Base-by-base conservation (phyloP, 2,113 vertebrate genomes). In the Crotalus helleri region DNA sequence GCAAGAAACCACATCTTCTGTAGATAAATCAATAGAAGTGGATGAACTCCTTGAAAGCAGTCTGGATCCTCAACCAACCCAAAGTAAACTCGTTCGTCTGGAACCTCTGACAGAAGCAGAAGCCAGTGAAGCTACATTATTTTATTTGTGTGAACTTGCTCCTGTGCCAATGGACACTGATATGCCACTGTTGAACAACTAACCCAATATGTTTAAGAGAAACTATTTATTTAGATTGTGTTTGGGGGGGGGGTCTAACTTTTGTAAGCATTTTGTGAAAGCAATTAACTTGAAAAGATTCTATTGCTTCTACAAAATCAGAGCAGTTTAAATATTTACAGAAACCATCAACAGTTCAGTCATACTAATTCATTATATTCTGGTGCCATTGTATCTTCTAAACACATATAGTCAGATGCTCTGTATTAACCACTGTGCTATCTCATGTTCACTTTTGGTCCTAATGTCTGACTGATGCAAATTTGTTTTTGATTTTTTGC, bases 31-130 rank as follows among this genome's bases (percentile, higher is more conserved):
- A 0, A 97, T 97, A 92, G 98, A 97, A 26, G 96, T 97, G 5
- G 97, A 98, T 0, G 98, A 98, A 94, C 97, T 99, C 64, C 97
- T 99, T 95, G 98, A 98, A 57, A 90, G 95, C 90, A 96, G 95
- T 89, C 95, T 97, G 91, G 98, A 98, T 89, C 93, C 94, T 0
- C 95, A 96, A 86, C 96, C 97, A 0, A 96, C 97, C 4, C 98
- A 98, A 92, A 99, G 98, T 97, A 98, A 99, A 88, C 97, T 99
- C 93, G 98, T 99, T 95, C 98, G 98, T 26, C 97, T 99, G 95
- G 99, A 99, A 95, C 99, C 99, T 0, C 97, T 99, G 95, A 99
- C 99, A 0, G 99, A 99, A 96, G 99, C 98, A 0, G 98, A 99
- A 96, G 99, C 98, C 1, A 99, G 97, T 0, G 98, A 99, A 94